Base-by-base conservation (phyloP, 2,888 invertebrate species). In the Pristionchus fissidentatus region DNA sequence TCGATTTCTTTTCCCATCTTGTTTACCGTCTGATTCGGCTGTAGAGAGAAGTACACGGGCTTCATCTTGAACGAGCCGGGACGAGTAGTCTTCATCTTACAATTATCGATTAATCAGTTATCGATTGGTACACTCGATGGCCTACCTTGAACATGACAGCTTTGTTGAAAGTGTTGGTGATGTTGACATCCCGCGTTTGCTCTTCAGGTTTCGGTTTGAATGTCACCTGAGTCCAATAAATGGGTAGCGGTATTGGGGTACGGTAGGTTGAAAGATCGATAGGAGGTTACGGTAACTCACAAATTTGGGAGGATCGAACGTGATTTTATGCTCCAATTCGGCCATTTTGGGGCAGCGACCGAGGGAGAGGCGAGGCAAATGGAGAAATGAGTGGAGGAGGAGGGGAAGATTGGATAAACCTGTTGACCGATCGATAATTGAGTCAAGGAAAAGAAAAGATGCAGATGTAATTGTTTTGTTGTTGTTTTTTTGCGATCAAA, bases 71-170 rank as follows among this genome's bases (percentile, higher is more conserved):
- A 81, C 10, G 32, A 32, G n/a, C 62, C 80, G 3, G 80, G 60
- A 38, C 80, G 80, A 81, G 80, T 81, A 32, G 80, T 62, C 32
- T 81, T 81, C 80, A 81, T 81, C 80, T 81, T 0, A 79, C 32
- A n/a, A 2, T 19, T 29, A 10, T 22, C 15, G 10, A n/a, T 52
- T 55, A 1, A 22, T 35, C 55, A 10, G 35, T 43, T 52, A 32
- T 22, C 2, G 0, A 52, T 79, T 29, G 3, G 22, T 38, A 10
- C 7, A 15, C 19, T 3, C 19, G 32, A 29, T 19, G 46, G 49
- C 19, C 49, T 49, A 49, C 80, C 62, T 81, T 81, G 62, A 81
- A 81, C 43, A 81, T 60, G 46, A 81, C 80, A 35, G 60, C 29
- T 38, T 62, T 57, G 46, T 62, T 52, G n/a, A 41, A 81, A 1